phyloP scores from a whole-genome alignment of 30 jellyfish, hydroid and myxozoan genomes.

The Cassiopea andromeda region DNA sequence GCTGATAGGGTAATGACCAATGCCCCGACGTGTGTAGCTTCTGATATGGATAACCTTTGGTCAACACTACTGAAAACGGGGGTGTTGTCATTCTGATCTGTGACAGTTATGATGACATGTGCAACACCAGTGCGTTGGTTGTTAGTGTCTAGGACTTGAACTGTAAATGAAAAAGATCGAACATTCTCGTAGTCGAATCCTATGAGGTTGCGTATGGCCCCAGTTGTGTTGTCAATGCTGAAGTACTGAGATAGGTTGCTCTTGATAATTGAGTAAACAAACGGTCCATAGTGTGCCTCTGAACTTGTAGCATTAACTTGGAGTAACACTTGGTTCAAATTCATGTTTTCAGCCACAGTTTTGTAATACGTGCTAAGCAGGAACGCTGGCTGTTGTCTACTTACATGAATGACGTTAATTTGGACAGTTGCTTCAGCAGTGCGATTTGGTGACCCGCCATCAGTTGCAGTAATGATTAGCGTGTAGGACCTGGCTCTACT shows the following conservation, averaged over 20 bases:
- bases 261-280: slow-evolving; percentile 61
- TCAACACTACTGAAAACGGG: slow-evolving; percentile 64
- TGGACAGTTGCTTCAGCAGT: slow-evolving; percentile 65
- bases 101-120: slow-evolving; percentile 64
- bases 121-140: slow-evolving; percentile 77
- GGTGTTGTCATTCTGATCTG: slow-evolving; percentile 86
- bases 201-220: slow-evolving; percentile 45
- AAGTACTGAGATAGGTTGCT: slow-evolving; percentile 47
- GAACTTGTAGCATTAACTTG: slow-evolving; percentile 75
- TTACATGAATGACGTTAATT: slow-evolving; percentile 62
- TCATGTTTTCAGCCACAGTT: slow-evolving; percentile 64
- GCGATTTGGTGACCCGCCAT: slow-evolving; percentile 62
- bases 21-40: slow-evolving; percentile 80
- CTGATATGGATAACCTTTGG: slow-evolving; percentile 70
- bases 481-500: slow-evolving; percentile 26
- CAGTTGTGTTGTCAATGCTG: slow-evolving; percentile 76
- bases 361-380: slow-evolving; percentile 46
- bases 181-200: slow-evolving; percentile 77
- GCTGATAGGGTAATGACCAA: slow-evolving; percentile 69
- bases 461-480: slow-evolving; percentile 74
- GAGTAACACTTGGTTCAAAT: slow-evolving; percentile 18
- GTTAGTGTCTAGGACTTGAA: slow-evolving; percentile 68
- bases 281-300: slow-evolving; percentile 72
- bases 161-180: slow-evolving; percentile 59
- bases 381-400: slow-evolving; percentile 86